phyloP scores from a whole-genome alignment of 2,113 vertebrate genomes.

The Aleadryas rufinucha region DNA sequence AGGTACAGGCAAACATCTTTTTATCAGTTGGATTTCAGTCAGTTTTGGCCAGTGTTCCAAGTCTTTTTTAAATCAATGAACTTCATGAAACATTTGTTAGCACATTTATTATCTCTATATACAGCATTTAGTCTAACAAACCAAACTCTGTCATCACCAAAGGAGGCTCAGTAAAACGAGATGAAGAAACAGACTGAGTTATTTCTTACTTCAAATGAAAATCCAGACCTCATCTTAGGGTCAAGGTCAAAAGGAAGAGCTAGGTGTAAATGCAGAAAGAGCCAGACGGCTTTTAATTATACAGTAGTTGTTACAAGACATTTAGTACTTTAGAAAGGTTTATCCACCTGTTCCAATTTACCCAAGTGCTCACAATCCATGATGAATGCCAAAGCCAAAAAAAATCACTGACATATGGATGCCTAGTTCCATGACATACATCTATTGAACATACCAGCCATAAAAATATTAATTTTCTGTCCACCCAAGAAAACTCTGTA shows the following conservation, averaged over 20 bases:
- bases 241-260: slow-evolving; percentile 56
- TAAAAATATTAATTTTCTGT: background rate
- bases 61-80: background rate
- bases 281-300: slow-evolving; percentile 36
- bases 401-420: background rate
- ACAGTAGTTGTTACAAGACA: slow-evolving; percentile 6
- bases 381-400: background rate
- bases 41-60: background rate
- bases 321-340: slow-evolving; percentile 25
- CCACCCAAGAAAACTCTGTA: background rate
- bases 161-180: background rate
- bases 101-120: background rate
- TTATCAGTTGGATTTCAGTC: background rate
- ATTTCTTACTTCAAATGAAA: slow-evolving; percentile 62
- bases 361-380: background rate
- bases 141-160: slow-evolving; percentile 39
- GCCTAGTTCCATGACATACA: background rate
- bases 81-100: background rate
- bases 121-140: slow-evolving; percentile 3
- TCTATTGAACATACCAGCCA: background rate
- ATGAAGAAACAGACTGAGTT: slow-evolving; percentile 20
- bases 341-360: slow-evolving; percentile 29
- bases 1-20: background rate
- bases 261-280: background rate
- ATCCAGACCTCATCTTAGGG: slow-evolving; percentile 41